These are phyloP conservation scores for Xylota segnis DNA, from an alignment of 2,888 invertebrate species.

Conservation along the genomic window DNA sequence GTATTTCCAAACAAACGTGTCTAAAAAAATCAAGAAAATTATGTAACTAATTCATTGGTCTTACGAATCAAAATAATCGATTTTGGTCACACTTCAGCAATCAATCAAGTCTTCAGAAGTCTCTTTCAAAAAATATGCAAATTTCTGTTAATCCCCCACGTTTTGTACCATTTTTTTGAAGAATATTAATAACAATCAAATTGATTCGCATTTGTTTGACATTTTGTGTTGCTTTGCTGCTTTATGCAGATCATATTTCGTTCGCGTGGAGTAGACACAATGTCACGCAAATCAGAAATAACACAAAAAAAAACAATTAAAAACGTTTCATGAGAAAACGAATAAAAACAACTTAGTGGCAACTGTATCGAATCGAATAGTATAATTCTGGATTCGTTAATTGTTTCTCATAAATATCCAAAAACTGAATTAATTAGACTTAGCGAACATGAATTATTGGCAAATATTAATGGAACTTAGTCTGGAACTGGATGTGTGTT, in stretches of 20 bases:
- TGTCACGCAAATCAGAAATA: neutral
- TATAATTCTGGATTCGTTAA: conserved; percentile 17
- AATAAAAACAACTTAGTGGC: conserved; percentile 10
- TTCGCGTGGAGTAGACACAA: conserved; percentile 10
- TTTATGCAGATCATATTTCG: neutral
- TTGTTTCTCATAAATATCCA: conserved; percentile 29
- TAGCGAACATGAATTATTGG: neutral
- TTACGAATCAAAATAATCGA: neutral
- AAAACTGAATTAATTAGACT: conserved; percentile 13
- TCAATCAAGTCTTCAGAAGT: neutral
- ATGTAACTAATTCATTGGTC: neutral
- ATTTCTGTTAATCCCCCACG: neutral
- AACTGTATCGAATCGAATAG: conserved; percentile 39
- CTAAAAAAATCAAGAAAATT: no score
- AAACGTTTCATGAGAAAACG: conserved; percentile 7
- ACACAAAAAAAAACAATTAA: neutral
- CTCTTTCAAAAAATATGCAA: conserved; percentile 9
- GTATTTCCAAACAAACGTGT: neutral
- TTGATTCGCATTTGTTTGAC: conserved; percentile 24
- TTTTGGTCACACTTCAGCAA: neutral
- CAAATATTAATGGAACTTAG: neutral
- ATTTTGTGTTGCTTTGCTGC: conserved; percentile 1
- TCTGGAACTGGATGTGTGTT: neutral
- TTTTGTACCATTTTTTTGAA: neutral
- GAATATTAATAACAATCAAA: conserved; percentile 26